phyloP scores from a whole-genome alignment of 37 sponge, comb jelly and placozoan species.

The Chondrosia reniformis region DNA sequence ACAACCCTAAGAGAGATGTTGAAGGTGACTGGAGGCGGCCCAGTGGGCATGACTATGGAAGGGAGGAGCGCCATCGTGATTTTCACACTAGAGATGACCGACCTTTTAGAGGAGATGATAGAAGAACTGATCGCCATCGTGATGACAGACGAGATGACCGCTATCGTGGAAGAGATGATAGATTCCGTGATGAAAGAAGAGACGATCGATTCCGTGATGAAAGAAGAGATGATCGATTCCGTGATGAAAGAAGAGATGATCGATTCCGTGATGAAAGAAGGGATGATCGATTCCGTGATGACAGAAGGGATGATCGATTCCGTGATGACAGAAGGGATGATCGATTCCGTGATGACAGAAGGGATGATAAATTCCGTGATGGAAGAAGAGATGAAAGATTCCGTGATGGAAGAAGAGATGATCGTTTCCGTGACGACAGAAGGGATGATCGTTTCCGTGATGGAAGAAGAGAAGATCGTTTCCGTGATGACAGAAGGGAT shows the following conservation, averaged over 20 bases:
- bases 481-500: background rate
- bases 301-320: background rate
- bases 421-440: constrained; percentile 6
- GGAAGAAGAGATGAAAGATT: background rate
- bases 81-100: background rate
- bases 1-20: background rate
- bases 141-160: background rate
- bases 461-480: background rate
- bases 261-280: background rate
- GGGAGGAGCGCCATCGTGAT: background rate
- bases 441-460: background rate
- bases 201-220: background rate
- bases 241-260: background rate
- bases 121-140: background rate
- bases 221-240: background rate
- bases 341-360: background rate
- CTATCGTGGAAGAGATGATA: background rate
- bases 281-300: background rate
- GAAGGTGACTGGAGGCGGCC: constrained; percentile 13
- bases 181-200: background rate
- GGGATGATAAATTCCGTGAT: background rate
- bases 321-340: background rate
- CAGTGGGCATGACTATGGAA: background rate
- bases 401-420: background rate
- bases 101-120: background rate